phyloP scores from a whole-genome alignment of 2,888 invertebrate genomes.

The Minunthozetes semirufus region DNA sequence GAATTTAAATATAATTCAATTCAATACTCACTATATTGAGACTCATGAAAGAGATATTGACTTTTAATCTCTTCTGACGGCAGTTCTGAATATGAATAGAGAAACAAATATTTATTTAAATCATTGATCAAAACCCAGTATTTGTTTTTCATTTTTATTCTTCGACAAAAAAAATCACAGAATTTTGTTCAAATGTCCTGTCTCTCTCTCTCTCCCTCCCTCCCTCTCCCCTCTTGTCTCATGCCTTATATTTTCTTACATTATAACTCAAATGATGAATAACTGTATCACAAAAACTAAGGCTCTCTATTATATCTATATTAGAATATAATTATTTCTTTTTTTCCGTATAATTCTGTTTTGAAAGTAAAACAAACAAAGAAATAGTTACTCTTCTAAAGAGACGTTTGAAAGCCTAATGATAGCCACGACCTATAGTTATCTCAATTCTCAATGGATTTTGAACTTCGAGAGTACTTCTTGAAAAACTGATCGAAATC shows the following conservation, averaged over 20 bases:
- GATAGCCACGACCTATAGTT: no score
- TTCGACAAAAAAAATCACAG: not conserved
- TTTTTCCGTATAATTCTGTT: not conserved
- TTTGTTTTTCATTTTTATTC: not conserved
- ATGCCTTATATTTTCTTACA: no score
- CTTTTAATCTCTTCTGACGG: conserved; percentile 7
- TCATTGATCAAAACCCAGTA: not conserved
- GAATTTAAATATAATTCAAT: not conserved
- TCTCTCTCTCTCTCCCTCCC: no score
- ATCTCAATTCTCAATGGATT: no score
- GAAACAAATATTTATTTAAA: conserved; percentile 9
- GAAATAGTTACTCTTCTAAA: no score
- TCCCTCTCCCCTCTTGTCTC: no score
- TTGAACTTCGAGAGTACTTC: no score
- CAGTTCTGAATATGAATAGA: not conserved
- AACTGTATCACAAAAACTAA: no score
- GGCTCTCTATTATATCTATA: no score
- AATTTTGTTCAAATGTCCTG: not conserved
- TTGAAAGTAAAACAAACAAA: not conserved
- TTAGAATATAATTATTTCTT: not conserved
- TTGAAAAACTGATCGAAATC: no score
- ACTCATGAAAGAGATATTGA: conserved; percentile 18
- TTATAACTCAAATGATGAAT: no score
- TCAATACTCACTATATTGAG: conserved; percentile 10
- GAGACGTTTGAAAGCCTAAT: no score